Percentiles rank a stretch among this genome's conserved stretches.
Evolutionary conservation across 2,113 vertebrate genomes (phyloP).

Genomic region (Mesembrinibis cayennensis): DNA sequence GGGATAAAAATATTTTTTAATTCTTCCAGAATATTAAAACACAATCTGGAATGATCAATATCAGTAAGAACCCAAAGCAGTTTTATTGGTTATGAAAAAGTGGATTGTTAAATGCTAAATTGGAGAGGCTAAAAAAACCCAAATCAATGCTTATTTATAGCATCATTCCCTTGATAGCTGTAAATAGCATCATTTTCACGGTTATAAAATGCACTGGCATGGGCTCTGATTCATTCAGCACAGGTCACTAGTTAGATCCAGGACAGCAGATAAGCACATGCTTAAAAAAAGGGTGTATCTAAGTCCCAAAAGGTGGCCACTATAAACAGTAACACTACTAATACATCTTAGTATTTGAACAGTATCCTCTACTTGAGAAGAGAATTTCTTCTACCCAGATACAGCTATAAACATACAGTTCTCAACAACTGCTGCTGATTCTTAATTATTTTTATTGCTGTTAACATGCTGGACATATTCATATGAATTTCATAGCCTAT

Average conservation of each 20-base stretch:
- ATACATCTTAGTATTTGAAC: background rate
- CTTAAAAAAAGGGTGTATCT: background rate
- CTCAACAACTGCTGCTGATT: background rate
- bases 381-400: background rate
- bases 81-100: conserved; percentile 6
- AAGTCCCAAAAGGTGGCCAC: background rate
- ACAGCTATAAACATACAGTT: background rate
- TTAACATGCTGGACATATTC: background rate
- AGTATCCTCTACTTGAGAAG: background rate
- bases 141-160: background rate
- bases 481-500: background rate
- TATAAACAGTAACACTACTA: background rate
- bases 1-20: conserved; percentile 10
- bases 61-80: background rate
- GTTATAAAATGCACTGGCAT: background rate
- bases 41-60: background rate
- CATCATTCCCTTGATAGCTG: background rate
- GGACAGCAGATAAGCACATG: background rate
- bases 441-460: background rate
- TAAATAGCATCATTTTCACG: background rate
- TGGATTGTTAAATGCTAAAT: background rate
- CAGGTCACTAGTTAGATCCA: background rate
- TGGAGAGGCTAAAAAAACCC: background rate
- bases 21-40: conserved; percentile 8
- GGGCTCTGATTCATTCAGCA: background rate